Percentiles rank a stretch among this genome's conserved stretches.
Evolutionary conservation across 2,113 vertebrate genomes (phyloP).

Genomic region (Lophius piscatorius): DNA sequence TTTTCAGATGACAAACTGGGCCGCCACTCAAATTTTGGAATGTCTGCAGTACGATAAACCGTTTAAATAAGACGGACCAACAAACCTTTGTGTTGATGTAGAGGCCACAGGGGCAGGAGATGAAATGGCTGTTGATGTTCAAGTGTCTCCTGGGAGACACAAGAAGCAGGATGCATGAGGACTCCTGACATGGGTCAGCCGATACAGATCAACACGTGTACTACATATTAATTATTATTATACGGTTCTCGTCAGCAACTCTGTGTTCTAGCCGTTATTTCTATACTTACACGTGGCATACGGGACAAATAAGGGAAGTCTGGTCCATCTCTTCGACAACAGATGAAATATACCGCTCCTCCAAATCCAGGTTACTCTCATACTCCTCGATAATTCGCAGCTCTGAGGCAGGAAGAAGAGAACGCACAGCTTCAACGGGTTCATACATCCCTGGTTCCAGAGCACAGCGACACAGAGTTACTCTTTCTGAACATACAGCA

Average conservation of each 20-base stretch:
- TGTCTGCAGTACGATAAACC: too few species aligned
- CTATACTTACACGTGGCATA: constrained; percentile 86
- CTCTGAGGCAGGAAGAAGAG: constrained; percentile 72
- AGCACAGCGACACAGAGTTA: too few species aligned
- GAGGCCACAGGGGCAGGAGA: constrained; percentile 78
- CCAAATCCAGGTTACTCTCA: constrained; percentile 84
- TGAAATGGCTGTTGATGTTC: constrained; percentile 72
- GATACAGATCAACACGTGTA: too few species aligned
- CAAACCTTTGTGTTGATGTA: constrained; percentile 77
- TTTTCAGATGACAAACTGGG: too few species aligned
- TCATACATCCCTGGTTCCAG: background rate
- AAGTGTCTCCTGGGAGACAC: constrained; percentile 73
- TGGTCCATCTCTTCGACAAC: constrained; percentile 84
- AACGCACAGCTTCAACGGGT: background rate
- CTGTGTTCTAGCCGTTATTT: background rate
- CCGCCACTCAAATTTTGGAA: too few species aligned
- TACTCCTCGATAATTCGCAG: constrained; percentile 85
- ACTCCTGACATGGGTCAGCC: background rate
- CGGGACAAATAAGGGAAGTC: constrained; percentile 84
- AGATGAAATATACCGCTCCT: constrained; percentile 85
- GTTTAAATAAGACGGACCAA: background rate
- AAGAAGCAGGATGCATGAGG: background rate
- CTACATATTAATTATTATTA: too few species aligned
- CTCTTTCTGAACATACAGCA: too few species aligned
- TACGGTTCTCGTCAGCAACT: background rate